Conservation (phyloP, 2,797 vertebrate genomes). For the Halcyon chelicuti region DNA sequence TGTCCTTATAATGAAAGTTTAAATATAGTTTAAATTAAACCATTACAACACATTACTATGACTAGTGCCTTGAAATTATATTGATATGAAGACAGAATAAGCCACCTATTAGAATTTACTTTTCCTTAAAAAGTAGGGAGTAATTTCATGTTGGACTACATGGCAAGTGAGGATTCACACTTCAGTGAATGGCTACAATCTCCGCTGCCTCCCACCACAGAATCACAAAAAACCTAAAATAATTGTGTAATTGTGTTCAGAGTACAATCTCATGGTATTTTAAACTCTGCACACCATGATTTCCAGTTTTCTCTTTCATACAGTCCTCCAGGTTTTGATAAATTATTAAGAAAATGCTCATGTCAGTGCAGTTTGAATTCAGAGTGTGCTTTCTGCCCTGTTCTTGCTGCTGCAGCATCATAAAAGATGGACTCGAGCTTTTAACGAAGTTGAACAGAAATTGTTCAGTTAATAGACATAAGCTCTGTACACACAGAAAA, state of each 20-base stretch:
- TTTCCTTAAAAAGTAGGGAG: background rate
- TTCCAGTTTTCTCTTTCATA: conserved; percentile 51
- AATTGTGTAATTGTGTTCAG: background rate
- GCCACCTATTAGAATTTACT: background rate
- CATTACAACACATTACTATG: background rate
- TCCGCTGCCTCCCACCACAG: background rate
- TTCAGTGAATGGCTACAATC: background rate
- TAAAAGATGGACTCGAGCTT: background rate
- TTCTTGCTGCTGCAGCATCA: background rate
- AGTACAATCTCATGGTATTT: background rate
- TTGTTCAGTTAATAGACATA: background rate
- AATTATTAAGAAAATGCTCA: conserved; percentile 41
- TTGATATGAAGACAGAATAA: background rate
- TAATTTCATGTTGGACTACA: background rate
- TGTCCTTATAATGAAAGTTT: background rate
- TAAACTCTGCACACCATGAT: conserved; percentile 14
- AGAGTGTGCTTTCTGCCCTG: background rate
- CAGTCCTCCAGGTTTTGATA: background rate
- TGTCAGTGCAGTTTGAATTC: conserved; percentile 31
- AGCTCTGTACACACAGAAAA: background rate
- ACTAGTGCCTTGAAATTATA: background rate
- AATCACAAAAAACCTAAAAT: background rate
- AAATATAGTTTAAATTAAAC: background rate
- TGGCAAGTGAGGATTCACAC: background rate
- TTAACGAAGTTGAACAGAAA: background rate